Base-by-base conservation (phyloP, 2,888 invertebrate species). In the Cephus pulcher region DNA sequence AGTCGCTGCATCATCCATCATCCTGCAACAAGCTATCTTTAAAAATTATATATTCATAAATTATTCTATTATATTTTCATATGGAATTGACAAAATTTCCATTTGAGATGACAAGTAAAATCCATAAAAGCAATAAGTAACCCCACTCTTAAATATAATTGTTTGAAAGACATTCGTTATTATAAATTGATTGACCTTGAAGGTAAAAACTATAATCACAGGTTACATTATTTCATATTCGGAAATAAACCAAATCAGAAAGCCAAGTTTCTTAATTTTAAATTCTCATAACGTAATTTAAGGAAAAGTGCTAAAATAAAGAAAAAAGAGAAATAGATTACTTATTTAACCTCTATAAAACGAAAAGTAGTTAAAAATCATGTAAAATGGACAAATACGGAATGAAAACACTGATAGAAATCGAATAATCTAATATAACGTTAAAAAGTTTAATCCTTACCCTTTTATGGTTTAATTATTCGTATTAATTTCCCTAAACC, bases 1-100 rank as follows among this genome's bases (percentile, higher is more conserved):
- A 34, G 84, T 84, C 40, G 84, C 79, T 73, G 87, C 82, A 78
- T 91, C 89, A 78, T 91, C 91, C 91, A 91, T 91, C 76, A 82
- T 87, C 73, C 83, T 82, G 74, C 4, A 82, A 75, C 3, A 56
- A 56, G 56, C 23, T 2, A 56, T 56, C 1, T 9, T 56, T 23
- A 23, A 15, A 56, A 23, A 56, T 23, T 6, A 56, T 23, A 4
- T 56, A 56, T 23, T 40, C 23, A 40, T 15, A 40, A 23, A 6
- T 40, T 23, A 23, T 56, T 56, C 56, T 15, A 56, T 0, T 15
- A 2, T 1, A 56, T 56, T 56, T 56, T 56, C 56, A 56, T 56
- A 56, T 23, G 15, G 23, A 56, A 23, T 9, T 9, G 6, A 56
- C 2, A 56, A 40, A 15, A 23, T 9, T 0, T 56, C 9, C 23